These are phyloP conservation scores for Riparia riparia DNA, from an alignment of 2,113 vertebrate genomes.

Conservation along the genomic window DNA sequence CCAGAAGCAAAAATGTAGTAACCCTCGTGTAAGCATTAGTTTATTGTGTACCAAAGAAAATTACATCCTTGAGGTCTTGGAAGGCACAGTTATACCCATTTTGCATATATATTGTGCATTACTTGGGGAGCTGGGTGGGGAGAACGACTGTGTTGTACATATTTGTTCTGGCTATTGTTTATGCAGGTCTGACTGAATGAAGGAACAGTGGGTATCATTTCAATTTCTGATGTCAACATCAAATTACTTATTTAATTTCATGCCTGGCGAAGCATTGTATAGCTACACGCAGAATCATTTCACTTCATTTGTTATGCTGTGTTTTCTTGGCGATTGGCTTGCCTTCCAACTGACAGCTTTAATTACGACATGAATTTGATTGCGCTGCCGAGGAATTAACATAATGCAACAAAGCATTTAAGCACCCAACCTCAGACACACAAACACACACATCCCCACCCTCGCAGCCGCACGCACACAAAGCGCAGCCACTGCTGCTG, in stretches of 20 bases:
- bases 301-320: slow-evolving; percentile 94
- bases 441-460: slow-evolving; percentile 46
- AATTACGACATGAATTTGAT: slow-evolving; percentile 96
- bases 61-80: slow-evolving; percentile 75
- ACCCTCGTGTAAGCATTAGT: slow-evolving; percentile 39
- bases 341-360: slow-evolving; percentile 96
- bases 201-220: slow-evolving; percentile 94
- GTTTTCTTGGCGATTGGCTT: slow-evolving; percentile 89
- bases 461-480: not conserved
- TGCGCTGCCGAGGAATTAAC: slow-evolving; percentile 87
- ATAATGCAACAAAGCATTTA: slow-evolving; percentile 87
- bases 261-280: slow-evolving; percentile 95
- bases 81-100: slow-evolving; percentile 71
- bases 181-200: slow-evolving; percentile 84
- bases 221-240: slow-evolving; percentile 98
- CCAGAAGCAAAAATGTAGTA: slow-evolving; percentile 39
- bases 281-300: slow-evolving; percentile 93
- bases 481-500: slow-evolving; percentile 11
- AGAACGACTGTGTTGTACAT: slow-evolving; percentile 74
- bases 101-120: slow-evolving; percentile 86
- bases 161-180: slow-evolving; percentile 84
- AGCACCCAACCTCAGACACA: slow-evolving; percentile 75
- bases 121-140: slow-evolving; percentile 74
- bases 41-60: slow-evolving; percentile 78
- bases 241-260: slow-evolving; percentile 99